Percentiles rank a stretch among this genome's conserved stretches.
Conservation (phyloP, 2,888 invertebrate genomes). For the Myathropa florea region DNA sequence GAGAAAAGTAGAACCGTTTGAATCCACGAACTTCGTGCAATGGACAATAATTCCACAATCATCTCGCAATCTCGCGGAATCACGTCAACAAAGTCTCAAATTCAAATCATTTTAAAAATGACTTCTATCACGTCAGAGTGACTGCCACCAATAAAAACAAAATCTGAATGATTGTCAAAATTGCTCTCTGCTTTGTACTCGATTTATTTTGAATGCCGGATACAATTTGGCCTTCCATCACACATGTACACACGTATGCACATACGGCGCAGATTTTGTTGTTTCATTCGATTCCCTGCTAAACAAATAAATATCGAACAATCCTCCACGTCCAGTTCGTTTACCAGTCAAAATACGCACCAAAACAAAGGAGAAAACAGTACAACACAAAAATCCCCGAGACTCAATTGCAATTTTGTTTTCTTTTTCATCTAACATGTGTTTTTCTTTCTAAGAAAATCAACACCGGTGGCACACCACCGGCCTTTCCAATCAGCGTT, state of each 20-base stretch:
- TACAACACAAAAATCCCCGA: neutral
- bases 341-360: neutral
- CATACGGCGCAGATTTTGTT: neutral
- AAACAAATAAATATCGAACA: conserved; percentile 33
- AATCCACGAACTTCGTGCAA: too few relatives aligned
- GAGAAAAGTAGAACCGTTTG: too few relatives aligned
- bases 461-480: conserved; percentile 31
- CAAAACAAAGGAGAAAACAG: neutral
- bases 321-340: neutral
- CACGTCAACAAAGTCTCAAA: too few relatives aligned
- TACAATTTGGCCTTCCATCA: neutral
- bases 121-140: too few relatives aligned
- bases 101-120: too few relatives aligned
- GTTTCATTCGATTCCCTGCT: conserved; percentile 11
- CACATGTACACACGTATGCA: neutral
- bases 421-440: neutral
- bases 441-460: neutral
- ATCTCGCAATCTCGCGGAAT: too few relatives aligned
- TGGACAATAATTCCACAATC: too few relatives aligned
- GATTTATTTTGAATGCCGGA: conserved; percentile 5
- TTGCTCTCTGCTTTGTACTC: neutral
- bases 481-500: conserved; percentile 9
- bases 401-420: conserved; percentile 21
- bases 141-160: neutral
- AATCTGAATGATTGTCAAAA: neutral